These are phyloP conservation scores for Aramus guarauna DNA, from an alignment of 2,113 vertebrate species.

Conservation along the genomic window DNA sequence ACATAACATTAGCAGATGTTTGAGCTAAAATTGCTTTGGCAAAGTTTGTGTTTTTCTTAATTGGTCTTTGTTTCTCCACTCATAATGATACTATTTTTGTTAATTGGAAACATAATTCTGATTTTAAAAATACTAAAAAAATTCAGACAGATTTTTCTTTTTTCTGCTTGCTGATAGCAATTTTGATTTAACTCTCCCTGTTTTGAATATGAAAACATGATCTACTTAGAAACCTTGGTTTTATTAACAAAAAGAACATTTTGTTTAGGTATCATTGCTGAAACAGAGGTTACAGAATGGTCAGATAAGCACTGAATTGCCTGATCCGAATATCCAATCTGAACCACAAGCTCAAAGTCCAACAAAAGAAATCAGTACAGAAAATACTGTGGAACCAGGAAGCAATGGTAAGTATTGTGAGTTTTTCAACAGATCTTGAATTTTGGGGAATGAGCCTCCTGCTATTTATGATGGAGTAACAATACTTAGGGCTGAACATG, in stretches of 20 bases:
- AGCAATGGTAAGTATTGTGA: conserved; percentile 30
- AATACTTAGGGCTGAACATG: neutral
- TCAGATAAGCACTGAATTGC: conserved; percentile 55
- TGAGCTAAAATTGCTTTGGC: neutral
- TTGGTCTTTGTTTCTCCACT: neutral
- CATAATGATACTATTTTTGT: neutral
- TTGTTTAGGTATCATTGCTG: conserved; percentile 84
- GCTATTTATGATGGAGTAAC: neutral
- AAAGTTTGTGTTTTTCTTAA: neutral
- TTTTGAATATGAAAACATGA: neutral
- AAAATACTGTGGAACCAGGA: conserved; percentile 38
- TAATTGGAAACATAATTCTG: neutral
- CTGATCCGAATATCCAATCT: conserved; percentile 49
- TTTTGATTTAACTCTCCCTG: neutral
- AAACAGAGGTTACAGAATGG: conserved; percentile 82
- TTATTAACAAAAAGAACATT: neutral
- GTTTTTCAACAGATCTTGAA: neutral
- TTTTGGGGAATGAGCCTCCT: neutral
- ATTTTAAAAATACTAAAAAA: neutral
- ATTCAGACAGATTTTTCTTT: neutral
- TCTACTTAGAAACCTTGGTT: neutral
- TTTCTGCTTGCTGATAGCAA: neutral
- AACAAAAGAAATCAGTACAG: conserved; percentile 58
- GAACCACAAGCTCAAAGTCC: conserved; percentile 60
- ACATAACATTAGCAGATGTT: neutral